Base-by-base conservation (phyloP, 2,797 vertebrate species). In the Malacoctenus gilli region DNA sequence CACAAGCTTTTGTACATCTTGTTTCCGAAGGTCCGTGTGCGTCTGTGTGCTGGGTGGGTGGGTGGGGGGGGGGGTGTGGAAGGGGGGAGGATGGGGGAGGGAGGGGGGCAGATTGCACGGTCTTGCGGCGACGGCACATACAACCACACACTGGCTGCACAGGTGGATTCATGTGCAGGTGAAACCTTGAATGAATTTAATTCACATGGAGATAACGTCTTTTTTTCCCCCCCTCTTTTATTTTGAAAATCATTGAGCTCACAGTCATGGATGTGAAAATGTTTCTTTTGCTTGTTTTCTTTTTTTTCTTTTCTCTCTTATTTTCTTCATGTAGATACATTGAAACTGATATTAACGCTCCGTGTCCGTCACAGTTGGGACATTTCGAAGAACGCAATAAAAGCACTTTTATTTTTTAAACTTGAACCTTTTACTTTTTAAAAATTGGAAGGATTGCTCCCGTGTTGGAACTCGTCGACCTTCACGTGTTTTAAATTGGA, bases 1-100 rank as follows among this genome's bases (percentile, higher is more conserved):
- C 87, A 84, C 82, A 80, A 77, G 82, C 77, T 87, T 87, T 85
- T 91, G 86, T 87, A 88, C 80, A 83, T 89, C 78, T 57, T 80
- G 76, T 90, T 80, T 84, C 71, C 55, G 75, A 82, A n/a, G 58
- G 67, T 80, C 38, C 69, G 62, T 82, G 69, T 80, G 20, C 67
- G 64, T 79, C 44, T 84, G 55, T 72, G 50, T 68, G 39, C 23
- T 51, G 68, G 54, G 21, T 8, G 32, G 55, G 38, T 34, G 58
- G 54, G 37, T 10, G 31, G 55, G 42, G n/a, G 1, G 54, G 36
- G 38, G 37, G 35, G 10, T 53, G 48, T 16, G 18, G 42, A 16
- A 32, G 7, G 30, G 36, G 60, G 52, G 67, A 25, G 47, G 44
- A 48, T 61, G 49, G 8, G 10, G 56, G 48, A 18, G 18, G 42